Evolutionary conservation across 1,140 invertebrate species (phyloP), one percentile per base, ranked within the genome.

Genomic region (Drosophila virilis): DNA sequence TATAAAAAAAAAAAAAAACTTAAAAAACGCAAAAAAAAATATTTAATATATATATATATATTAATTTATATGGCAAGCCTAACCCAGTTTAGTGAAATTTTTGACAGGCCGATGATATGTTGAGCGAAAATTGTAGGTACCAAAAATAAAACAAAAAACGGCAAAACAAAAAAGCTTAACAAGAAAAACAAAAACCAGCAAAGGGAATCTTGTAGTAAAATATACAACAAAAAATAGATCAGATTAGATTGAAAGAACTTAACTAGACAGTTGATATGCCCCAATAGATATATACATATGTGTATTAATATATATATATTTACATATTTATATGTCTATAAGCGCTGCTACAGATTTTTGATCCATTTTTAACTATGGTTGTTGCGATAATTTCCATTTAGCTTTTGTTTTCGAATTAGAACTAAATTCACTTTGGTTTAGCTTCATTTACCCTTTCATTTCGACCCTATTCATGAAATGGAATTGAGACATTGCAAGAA

Each of bases 51-150:
- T n/a, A 73, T 65, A 80, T 70, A 80, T 74, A 80, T 78, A 72
- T 51, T 48, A 61, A 68, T 60, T 70, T 55, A 72, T 54, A 85
- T 70, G 66, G 66, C 72, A 80, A 65, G 83, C 77, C 73, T 80
- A 80, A 84, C 77, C 84, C 84, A 89, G 84, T 89, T 89, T 89
- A 89, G 84, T 84, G 74, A 90, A 89, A 89, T 89, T 89, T 88
- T 89, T 89, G 84, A 86, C 70, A 76, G 84, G 74, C 70, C 67
- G 64, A 66, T 60, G 45, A 67, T 54, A 66, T 46, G 57, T 59
- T 55, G 42, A 46, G 57, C 79, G 58, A 62, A 50, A 77, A 75
- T 68, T 81, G 71, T 78, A 82, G 66, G 48, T 52, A 45, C 58
- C 40, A 54, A 64, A 77, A 83, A 57, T 71, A 76, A 64, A 60